These are phyloP conservation scores for Resseliella maxima DNA, from an alignment of 2,888 invertebrate species.

Conservation along the genomic window DNA sequence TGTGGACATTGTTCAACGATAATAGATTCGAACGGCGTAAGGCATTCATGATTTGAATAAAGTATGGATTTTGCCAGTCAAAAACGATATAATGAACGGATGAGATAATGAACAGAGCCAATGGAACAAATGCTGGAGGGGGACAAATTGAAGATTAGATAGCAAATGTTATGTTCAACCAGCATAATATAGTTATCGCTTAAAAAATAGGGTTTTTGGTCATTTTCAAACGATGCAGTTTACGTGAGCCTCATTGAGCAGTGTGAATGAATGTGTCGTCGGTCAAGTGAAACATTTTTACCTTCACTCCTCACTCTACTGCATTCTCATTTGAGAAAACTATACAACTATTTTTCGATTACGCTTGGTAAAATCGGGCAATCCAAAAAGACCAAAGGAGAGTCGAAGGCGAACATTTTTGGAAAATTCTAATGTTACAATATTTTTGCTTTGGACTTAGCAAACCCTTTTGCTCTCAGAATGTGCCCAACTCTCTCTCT, in stretches of 20 bases:
- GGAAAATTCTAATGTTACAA: conserved; percentile 38
- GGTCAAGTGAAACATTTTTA: conserved; percentile 28
- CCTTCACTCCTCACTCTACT: background rate
- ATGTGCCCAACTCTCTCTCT: background rate
- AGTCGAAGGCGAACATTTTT: background rate
- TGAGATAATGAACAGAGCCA: background rate
- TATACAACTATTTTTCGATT: background rate
- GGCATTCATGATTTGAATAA: background rate
- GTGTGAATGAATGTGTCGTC: conserved; percentile 15
- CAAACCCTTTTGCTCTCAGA: background rate
- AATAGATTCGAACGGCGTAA: conserved; percentile 31
- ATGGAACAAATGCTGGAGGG: background rate
- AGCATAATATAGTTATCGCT: conserved; percentile 46
- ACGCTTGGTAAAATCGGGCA: background rate
- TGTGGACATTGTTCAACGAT: conserved; percentile 48
- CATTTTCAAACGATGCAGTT: conserved; percentile 29
- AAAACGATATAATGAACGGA: conserved; percentile 43
- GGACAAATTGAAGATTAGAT: conserved; percentile 27
- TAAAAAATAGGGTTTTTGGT: conserved; percentile 39
- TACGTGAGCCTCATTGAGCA: conserved; percentile 43
- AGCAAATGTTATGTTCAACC: conserved; percentile 28
- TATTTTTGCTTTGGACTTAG: background rate
- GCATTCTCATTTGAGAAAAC: background rate
- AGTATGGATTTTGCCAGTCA: background rate
- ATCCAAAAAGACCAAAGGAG: background rate